Base-by-base conservation (phyloP, 2,888 invertebrate species). In the Aphodius granarius region DNA sequence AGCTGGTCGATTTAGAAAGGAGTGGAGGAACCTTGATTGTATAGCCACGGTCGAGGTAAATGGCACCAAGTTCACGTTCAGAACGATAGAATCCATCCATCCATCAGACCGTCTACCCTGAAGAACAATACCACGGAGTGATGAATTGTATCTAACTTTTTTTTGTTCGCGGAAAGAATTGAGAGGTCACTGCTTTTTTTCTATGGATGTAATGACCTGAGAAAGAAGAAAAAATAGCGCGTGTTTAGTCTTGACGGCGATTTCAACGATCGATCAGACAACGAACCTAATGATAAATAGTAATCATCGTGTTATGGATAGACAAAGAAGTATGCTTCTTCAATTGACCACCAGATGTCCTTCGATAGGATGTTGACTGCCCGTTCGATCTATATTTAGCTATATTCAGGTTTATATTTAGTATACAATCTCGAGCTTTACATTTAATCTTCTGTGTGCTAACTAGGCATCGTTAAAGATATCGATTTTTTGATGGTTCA, bases 21-120 rank as follows among this genome's bases (percentile, higher is more conserved):
- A 75, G 79, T 78, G 81, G 83, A 81, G 83, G 82, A 82, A 78
- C 78, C 81, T 81, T 78, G 82, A 82, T 83, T 81, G 81, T 81
- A 80, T 81, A 82, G 84, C 85, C 86, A 86, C 85, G 86, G 86
- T 84, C 85, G 85, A 86, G 86, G 86, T 86, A 86, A 86, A 86
- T 85, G 86, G 86, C 85, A 86, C 82, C 85, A 86, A 85, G 86
- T 86, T 86, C 86, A 86, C 80, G 85, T 83, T 83, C 84, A 84
- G 43, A 43, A 9, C 9, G 1, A 43, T 9, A 6, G 6, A 43
- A 0, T 13, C 43, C 9, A 43, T 43, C 43, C 3, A 43, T 43
- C 43, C 2, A 0, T 43, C 43, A 13, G 6, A 43, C 43, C 43
- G 43, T 43, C 43, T 43, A 13, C 9, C 43, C 43, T 43, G 43